phyloP scores from a whole-genome alignment of 1,140 invertebrate genomes.

The Saccostrea glomerata region DNA sequence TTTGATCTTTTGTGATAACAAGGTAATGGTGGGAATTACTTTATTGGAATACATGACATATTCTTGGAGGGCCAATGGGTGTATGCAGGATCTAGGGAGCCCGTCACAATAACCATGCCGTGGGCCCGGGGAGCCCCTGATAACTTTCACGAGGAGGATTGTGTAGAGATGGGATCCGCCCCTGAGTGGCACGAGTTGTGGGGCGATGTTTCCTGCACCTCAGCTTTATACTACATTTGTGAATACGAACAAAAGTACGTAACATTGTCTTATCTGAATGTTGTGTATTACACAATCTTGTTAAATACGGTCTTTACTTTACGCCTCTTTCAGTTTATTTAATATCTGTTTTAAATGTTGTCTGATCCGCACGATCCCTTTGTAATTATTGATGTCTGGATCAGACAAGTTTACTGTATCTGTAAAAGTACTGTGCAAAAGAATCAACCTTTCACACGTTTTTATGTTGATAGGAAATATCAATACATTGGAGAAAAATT shows the following conservation, averaged over 20 bases:
- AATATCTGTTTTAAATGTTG: too few species aligned
- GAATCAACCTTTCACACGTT: too few species aligned
- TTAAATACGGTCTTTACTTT: background rate
- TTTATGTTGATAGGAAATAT: too few species aligned
- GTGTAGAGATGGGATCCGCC: slow-evolving; percentile 1
- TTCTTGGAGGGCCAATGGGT: slow-evolving; percentile 1
- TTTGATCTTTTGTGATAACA: background rate
- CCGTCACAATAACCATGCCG: background rate
- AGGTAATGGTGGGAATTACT: background rate
- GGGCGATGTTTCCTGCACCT: background rate
- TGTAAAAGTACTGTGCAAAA: too few species aligned
- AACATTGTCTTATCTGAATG: background rate
- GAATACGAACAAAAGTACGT: background rate
- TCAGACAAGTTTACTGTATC: too few species aligned
- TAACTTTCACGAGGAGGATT: slow-evolving; percentile 5
- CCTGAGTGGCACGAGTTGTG: background rate
- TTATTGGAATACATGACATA: slow-evolving; percentile 15
- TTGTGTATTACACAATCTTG: background rate
- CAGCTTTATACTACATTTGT: background rate
- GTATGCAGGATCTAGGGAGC: background rate
- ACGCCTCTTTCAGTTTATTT: too few species aligned
- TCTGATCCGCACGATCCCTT: too few species aligned
- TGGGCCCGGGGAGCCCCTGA: background rate
- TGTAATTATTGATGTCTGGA: too few species aligned
- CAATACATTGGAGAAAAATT: too few species aligned